A percentile compares a stretch with the other conserved stretches of the same genome.
Evolutionary conservation across 1,140 invertebrate genomes (phyloP).

Genomic region (Leptestheria dahalacensis): DNA sequence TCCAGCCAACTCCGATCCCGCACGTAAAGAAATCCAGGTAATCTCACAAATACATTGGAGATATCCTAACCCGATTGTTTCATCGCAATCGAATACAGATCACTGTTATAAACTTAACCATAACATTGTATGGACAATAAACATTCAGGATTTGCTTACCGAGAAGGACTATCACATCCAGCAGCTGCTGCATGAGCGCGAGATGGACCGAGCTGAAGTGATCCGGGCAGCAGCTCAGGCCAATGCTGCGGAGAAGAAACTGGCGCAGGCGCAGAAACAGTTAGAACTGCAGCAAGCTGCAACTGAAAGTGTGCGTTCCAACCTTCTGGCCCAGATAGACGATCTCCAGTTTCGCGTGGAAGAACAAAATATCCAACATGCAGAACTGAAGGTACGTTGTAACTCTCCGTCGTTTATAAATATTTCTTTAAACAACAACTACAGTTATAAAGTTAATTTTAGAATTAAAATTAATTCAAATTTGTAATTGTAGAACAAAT

Average conservation of each 20-base stretch:
- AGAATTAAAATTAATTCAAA: too few species aligned
- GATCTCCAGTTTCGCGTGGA: slow-evolving; percentile 82
- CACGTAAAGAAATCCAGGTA: background rate
- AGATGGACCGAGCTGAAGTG: slow-evolving; percentile 71
- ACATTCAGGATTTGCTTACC: slow-evolving; percentile 60
- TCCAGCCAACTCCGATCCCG: background rate
- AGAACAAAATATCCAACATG: slow-evolving; percentile 64
- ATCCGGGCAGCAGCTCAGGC: slow-evolving; percentile 50
- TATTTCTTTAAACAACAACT: too few species aligned
- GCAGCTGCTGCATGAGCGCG: slow-evolving; percentile 69
- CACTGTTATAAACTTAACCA: too few species aligned
- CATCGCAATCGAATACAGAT: background rate
- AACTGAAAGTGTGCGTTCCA: slow-evolving; percentile 46
- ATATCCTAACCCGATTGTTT: too few species aligned
- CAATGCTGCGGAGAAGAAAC: slow-evolving; percentile 44
- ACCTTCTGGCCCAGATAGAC: slow-evolving; percentile 52
- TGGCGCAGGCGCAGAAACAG: slow-evolving; percentile 30
- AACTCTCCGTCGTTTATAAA: too few species aligned
- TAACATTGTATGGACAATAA: background rate
- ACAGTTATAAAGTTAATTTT: too few species aligned
- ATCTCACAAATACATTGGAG: too few species aligned
- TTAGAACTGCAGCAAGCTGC: slow-evolving; percentile 30
- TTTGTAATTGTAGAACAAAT: slow-evolving; percentile 11
- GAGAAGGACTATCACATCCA: slow-evolving; percentile 89
- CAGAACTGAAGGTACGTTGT: slow-evolving; percentile 61